These are phyloP conservation scores for Drosophila quinaria DNA, from an alignment of 2,888 invertebrate species.

Conservation along the genomic window DNA sequence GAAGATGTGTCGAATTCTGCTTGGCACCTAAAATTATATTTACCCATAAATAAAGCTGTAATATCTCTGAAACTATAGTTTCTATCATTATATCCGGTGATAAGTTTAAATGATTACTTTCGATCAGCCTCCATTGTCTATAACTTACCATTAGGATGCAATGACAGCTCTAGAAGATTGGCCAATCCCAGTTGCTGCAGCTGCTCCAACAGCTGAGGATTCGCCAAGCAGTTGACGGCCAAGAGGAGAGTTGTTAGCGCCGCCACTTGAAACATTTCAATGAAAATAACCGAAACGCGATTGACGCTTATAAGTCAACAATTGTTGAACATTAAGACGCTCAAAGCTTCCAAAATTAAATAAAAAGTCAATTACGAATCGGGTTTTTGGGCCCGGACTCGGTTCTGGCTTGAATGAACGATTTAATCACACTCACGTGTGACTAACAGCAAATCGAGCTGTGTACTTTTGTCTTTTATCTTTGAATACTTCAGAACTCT, in stretches of 20 bases:
- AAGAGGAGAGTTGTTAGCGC: conserved; percentile 38
- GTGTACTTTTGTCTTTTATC: neutral
- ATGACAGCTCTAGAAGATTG: conserved; percentile 55
- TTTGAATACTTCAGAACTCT: neutral
- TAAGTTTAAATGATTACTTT: neutral
- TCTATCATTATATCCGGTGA: no score
- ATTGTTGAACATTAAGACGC: conserved; percentile 4
- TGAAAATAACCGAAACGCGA: conserved; percentile 13
- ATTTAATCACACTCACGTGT: conserved; percentile 8
- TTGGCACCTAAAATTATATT: neutral
- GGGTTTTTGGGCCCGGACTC: conserved; percentile 2
- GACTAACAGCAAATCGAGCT: conserved; percentile 3
- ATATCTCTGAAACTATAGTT: no score
- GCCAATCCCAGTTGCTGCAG: conserved; percentile 56
- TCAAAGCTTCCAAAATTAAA: neutral
- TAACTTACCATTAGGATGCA: conserved; percentile 60
- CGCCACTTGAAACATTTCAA: conserved; percentile 40
- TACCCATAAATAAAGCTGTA: no score
- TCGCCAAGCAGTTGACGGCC: conserved; percentile 3
- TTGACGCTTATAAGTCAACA: conserved; percentile 30
- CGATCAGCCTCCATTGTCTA: neutral
- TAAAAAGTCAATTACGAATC: conserved; percentile 16
- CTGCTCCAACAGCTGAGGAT: conserved; percentile 46
- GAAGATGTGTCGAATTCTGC: neutral
- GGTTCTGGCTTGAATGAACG: neutral